Percentiles rank a stretch among this genome's conserved stretches.
phyloP scores from a whole-genome alignment of 2,888 invertebrate species.

The Ophion ventricosus region DNA sequence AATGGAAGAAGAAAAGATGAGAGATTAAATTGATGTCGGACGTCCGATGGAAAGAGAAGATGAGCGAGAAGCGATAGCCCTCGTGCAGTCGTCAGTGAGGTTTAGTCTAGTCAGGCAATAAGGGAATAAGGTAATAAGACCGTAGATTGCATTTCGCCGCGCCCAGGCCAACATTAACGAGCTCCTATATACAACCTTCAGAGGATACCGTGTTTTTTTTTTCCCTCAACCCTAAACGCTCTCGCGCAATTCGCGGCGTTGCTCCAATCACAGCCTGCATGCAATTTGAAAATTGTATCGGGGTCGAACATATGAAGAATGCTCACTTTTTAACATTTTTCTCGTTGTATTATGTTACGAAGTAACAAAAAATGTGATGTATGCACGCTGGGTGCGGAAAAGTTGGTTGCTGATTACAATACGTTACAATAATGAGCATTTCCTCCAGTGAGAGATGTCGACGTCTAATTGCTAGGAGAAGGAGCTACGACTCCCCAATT shows the following conservation, averaged over 20 bases:
- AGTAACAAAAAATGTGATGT: constrained; percentile 26
- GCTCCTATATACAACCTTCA: constrained; percentile 39
- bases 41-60: constrained; percentile 50
- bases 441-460: no score
- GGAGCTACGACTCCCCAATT: no score
- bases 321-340: constrained; percentile 47
- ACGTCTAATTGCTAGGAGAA: no score
- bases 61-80: constrained; percentile 35
- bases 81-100: constrained; percentile 47
- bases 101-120: constrained; percentile 67
- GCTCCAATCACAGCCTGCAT: constrained; percentile 75
- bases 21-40: constrained; percentile 58
- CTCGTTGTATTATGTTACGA: neutral
- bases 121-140: constrained; percentile 71
- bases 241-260: constrained; percentile 46
- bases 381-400: neutral
- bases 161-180: constrained; percentile 71
- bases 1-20: constrained; percentile 42
- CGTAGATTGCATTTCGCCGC: constrained; percentile 75
- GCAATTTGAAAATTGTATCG: constrained; percentile 79
- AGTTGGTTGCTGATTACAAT: neutral
- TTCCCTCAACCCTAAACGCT: constrained; percentile 29
- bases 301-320: constrained; percentile 70
- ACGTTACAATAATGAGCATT: no score
- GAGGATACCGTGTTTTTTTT: constrained; percentile 44